phyloP scores from a whole-genome alignment of 2,797 vertebrate species.

The Glossophaga mutica region DNA sequence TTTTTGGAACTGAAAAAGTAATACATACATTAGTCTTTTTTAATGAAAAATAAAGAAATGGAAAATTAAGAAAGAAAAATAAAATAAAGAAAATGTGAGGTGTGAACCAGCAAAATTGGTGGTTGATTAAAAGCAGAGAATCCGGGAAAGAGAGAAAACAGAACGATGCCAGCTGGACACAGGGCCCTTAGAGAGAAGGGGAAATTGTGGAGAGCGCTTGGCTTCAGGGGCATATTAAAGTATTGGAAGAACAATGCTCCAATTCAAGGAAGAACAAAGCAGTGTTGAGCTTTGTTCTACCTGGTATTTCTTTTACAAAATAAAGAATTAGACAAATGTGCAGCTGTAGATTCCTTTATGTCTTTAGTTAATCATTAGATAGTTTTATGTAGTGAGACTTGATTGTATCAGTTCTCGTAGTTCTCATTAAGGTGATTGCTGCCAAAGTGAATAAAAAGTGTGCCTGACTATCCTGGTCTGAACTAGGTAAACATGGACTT shows the following conservation, averaged over 20 bases:
- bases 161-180: too few species aligned
- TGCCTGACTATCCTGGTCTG: not conserved
- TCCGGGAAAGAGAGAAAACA: not conserved
- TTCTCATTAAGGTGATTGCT: not conserved
- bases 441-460: not conserved
- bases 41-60: not conserved
- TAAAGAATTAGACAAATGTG: not conserved
- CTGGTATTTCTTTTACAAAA: not conserved
- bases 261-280: not conserved
- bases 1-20: not conserved
- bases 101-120: not conserved
- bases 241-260: not conserved
- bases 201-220: not conserved
- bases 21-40: not conserved
- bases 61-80: not conserved
- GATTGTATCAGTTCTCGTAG: not conserved
- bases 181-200: not conserved
- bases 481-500: not conserved
- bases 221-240: not conserved
- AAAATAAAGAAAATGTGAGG: not conserved
- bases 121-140: not conserved
- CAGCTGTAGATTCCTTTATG: not conserved
- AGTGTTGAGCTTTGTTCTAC: not conserved
- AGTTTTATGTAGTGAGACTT: not conserved
- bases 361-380: constrained; percentile 10